These are phyloP conservation scores for Cavia aperea DNA, from an alignment of 2,113 vertebrate genomes.

Conservation along the genomic window DNA sequence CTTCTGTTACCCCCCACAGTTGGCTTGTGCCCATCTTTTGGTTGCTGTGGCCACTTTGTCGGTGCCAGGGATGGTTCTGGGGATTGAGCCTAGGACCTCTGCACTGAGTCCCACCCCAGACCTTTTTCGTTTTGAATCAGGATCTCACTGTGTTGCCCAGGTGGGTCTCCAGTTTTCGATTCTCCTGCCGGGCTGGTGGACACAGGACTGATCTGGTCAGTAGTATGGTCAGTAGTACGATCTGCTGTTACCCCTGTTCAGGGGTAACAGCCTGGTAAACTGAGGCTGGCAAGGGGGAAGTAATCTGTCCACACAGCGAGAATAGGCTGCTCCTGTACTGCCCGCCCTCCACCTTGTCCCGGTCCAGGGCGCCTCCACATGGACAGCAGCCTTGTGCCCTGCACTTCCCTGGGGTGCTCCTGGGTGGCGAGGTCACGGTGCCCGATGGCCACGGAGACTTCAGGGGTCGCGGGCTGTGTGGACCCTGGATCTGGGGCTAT, in stretches of 20 bases:
- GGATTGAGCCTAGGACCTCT: neutral
- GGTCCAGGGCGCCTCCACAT: neutral
- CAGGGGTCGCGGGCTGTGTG: accelerated
- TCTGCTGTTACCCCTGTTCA: neutral
- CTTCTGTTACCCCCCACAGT: neutral
- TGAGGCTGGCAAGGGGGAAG: neutral
- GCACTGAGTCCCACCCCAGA: neutral
- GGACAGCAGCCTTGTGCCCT: neutral
- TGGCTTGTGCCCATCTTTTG: neutral
- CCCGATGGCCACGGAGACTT: neutral
- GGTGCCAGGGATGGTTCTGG: neutral
- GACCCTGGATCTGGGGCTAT: neutral
- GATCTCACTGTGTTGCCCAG: neutral
- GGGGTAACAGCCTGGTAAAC: neutral
- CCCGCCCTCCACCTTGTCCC: neutral
- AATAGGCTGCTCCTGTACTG: neutral
- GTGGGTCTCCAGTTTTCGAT: neutral
- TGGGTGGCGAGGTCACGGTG: neutral
- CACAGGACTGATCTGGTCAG: too few species aligned
- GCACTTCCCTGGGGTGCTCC: neutral
- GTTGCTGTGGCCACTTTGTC: neutral
- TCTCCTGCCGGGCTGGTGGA: too few species aligned
- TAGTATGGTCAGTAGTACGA: too few species aligned
- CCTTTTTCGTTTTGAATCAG: neutral
- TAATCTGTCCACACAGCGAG: neutral